Conservation (phyloP, 2,888 invertebrate species). For the Pheosia gnoma region DNA sequence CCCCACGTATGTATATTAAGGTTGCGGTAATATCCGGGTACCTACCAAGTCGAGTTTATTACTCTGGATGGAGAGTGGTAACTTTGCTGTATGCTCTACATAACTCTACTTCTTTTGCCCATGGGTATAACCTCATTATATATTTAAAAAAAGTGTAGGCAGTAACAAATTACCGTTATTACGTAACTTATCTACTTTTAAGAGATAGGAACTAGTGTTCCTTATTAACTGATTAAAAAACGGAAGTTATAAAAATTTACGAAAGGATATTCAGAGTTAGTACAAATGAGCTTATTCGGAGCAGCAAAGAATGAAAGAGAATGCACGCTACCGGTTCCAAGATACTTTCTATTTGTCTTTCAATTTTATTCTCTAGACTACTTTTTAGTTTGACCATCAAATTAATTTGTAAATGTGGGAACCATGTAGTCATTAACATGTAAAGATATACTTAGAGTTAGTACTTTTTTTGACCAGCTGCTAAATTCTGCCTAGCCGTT, state of each 20-base stretch:
- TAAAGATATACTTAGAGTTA: too few relatives aligned
- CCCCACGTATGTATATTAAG: neutral
- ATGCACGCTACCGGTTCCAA: too few relatives aligned
- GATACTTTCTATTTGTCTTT: too few relatives aligned
- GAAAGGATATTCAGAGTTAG: constrained; percentile 4
- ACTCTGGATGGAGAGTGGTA: neutral
- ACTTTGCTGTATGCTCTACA: neutral
- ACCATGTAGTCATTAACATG: too few relatives aligned
- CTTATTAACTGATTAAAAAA: constrained; percentile 1
- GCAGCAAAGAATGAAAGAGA: neutral
- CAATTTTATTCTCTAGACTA: too few relatives aligned
- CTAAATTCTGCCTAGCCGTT: too few relatives aligned
- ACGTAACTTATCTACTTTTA: neutral
- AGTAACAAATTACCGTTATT: neutral
- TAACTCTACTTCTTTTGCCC: neutral
- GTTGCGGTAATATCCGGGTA: neutral
- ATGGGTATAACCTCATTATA: neutral
- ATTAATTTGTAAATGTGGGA: too few relatives aligned
- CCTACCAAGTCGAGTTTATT: neutral
- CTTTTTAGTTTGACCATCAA: too few relatives aligned
- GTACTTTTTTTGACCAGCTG: too few relatives aligned
- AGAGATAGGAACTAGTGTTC: neutral
- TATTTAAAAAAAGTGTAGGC: neutral
- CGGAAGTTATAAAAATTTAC: constrained; percentile 3
- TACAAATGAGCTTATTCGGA: neutral